Conservation (phyloP, 53 echinoderm and acorn worm species). For the Patiria pectinifera region DNA sequence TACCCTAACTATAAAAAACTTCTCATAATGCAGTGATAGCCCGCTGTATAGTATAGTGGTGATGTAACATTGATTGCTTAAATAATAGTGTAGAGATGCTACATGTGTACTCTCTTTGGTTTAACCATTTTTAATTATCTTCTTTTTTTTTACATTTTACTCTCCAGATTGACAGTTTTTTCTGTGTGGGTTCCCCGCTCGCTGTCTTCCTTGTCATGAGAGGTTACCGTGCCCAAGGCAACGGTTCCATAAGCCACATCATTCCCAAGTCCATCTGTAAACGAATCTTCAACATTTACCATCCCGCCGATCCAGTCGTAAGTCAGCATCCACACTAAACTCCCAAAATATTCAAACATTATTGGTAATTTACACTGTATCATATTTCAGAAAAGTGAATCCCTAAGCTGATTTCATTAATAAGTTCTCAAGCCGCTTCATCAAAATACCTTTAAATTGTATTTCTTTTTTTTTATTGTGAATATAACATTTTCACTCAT, state of each 20-base stretch:
- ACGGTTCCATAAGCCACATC: conserved; percentile 86
- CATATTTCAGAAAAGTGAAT: no score
- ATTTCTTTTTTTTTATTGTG: no score
- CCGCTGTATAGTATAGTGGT: no score
- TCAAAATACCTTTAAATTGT: no score
- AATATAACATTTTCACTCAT: no score
- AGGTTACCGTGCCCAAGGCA: conserved; percentile 92
- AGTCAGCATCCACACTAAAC: conserved; percentile 11
- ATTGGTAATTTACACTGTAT: not conserved
- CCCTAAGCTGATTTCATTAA: no score
- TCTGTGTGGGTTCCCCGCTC: conserved; percentile 96
- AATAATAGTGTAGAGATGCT: no score
- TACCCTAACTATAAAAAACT: no score
- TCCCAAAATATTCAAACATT: not conserved
- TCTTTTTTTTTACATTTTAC: not conserved
- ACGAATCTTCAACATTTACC: conserved; percentile 93
- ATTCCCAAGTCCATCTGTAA: conserved; percentile 89
- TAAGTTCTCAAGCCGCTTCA: no score
- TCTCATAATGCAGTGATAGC: no score
- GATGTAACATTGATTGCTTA: no score
- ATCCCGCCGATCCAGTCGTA: conserved; percentile 97
- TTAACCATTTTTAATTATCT: not conserved
- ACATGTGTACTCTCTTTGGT: not conserved
- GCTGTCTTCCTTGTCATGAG: conserved; percentile 93
- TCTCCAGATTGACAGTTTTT: conserved; percentile 86